phyloP scores from a whole-genome alignment of 2,797 vertebrate species.

The Propithecus perrieri region DNA sequence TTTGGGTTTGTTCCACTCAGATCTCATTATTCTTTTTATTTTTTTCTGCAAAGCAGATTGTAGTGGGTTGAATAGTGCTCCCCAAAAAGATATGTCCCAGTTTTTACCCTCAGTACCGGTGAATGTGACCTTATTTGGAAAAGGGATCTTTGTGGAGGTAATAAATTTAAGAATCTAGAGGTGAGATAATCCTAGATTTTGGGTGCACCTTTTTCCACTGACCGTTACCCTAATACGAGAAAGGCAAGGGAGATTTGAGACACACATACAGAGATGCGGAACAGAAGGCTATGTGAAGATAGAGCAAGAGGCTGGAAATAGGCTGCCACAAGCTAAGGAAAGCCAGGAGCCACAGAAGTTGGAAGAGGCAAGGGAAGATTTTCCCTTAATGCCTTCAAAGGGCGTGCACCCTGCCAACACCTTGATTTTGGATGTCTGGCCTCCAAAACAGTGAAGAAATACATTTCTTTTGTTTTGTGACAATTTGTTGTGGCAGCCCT shows the following conservation, averaged over 20 bases:
- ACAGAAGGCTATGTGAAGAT: background rate
- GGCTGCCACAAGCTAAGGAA: background rate
- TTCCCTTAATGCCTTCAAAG: background rate
- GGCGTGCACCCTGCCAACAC: background rate
- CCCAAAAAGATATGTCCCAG: background rate
- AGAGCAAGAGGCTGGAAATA: background rate
- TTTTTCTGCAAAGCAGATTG: constrained; percentile 1
- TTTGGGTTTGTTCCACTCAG: background rate
- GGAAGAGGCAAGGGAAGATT: background rate
- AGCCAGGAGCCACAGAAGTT: background rate
- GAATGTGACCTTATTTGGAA: background rate
- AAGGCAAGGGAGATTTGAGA: background rate
- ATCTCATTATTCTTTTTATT: background rate
- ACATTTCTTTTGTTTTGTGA: background rate
- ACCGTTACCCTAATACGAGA: background rate
- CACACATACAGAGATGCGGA: background rate
- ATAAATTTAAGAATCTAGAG: background rate
- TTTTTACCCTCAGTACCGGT: background rate
- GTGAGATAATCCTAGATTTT: background rate
- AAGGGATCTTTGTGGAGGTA: background rate
- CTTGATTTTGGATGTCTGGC: background rate
- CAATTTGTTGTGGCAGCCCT: background rate
- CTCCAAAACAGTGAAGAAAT: background rate
- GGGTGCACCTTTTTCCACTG: background rate
- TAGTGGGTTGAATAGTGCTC: background rate